Percentiles rank a stretch among this genome's conserved stretches.
Evolutionary conservation across 2,888 invertebrate species (phyloP).

Genomic region (Eretmocerus hayati): DNA sequence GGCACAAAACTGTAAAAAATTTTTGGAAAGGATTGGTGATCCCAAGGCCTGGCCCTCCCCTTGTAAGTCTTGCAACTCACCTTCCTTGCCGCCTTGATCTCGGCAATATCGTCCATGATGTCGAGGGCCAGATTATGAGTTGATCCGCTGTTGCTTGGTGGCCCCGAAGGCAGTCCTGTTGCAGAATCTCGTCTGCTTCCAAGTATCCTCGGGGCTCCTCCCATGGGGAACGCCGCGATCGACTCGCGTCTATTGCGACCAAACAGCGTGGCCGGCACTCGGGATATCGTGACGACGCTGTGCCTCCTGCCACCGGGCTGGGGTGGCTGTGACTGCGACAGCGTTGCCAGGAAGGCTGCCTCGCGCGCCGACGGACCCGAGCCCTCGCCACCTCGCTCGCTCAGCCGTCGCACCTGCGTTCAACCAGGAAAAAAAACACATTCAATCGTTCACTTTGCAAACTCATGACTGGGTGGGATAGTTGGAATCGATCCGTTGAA

Average conservation of each 20-base stretch:
- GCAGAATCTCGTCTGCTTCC: conserved; percentile 47
- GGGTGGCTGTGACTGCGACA: conserved; percentile 66
- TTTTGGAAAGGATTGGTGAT: too few species aligned
- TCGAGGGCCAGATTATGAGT: conserved; percentile 78
- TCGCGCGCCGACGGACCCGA: conserved; percentile 71
- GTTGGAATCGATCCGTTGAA: too few species aligned
- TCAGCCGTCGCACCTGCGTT: conserved; percentile 64
- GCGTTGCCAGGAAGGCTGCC: conserved; percentile 74
- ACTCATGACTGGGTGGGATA: too few species aligned
- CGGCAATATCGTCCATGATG: conserved; percentile 82
- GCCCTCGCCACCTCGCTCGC: conserved; percentile 71
- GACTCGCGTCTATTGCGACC: conserved; percentile 74
- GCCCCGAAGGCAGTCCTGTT: too few species aligned
- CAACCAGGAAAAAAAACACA: too few species aligned
- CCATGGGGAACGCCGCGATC: conserved; percentile 67
- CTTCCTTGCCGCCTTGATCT: conserved; percentile 62
- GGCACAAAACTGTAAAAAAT: too few species aligned
- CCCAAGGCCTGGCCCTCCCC: too few species aligned
- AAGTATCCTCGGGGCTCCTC: conserved; percentile 49
- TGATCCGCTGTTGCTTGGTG: conserved; percentile 72
- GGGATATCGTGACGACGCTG: conserved; percentile 80
- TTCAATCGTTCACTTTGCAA: too few species aligned
- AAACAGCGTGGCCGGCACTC: conserved; percentile 69
- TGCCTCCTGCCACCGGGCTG: conserved; percentile 73
- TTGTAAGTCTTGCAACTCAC: too few species aligned